Base-by-base conservation (phyloP, 1,140 invertebrate genomes). In the Euwallacea similis region DNA sequence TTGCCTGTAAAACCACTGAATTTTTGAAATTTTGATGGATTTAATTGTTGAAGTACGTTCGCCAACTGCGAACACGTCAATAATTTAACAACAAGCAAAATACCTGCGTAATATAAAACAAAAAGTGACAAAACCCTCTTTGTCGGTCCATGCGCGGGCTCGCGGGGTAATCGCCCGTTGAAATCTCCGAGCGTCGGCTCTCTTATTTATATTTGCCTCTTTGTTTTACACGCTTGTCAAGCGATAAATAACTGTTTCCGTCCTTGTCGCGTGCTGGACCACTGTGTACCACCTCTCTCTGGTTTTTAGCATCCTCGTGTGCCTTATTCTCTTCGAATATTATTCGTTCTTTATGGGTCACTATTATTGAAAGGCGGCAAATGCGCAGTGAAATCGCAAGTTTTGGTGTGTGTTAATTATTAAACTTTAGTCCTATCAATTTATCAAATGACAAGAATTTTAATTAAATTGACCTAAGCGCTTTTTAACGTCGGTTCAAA, bases 251-350 rank as follows among this genome's bases (percentile, higher is more conserved):
- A 16, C 13, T 58, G 10, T 67, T 60, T 67, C 56, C 55, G 55
- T 67, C 66, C 55, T 67, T 67, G 66, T 59, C 66, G 55, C 55
- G 65, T 67, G 66, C 54, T 59, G 66, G 21, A 60, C 15, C 65
- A 44, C 42, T 10, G 60, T 56, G 21, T 41, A 68, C 60, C 21
- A 33, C 21, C 54, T 21, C 65, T 54, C 41, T 60, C 16, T 15
- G 42, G 21, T 8, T 68, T 46, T 68, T 63, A 66, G 65, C 69
- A 76, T 74, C 73, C 71, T 75, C 75, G 75, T 76, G 75, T 74
- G 75, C 55, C 9, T 76, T 76, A 75, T 76, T 73, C 75, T 73
- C 71, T 42, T 73, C 50, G 67, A 74, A 69, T 72, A 74, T 74
- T 72, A 70, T 16, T 33, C 21, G 21, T 33, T 33, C 21, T 33